Evolutionary conservation across 2,797 vertebrate genomes (phyloP).

Genomic region (Lacerta bilineata): DNA sequence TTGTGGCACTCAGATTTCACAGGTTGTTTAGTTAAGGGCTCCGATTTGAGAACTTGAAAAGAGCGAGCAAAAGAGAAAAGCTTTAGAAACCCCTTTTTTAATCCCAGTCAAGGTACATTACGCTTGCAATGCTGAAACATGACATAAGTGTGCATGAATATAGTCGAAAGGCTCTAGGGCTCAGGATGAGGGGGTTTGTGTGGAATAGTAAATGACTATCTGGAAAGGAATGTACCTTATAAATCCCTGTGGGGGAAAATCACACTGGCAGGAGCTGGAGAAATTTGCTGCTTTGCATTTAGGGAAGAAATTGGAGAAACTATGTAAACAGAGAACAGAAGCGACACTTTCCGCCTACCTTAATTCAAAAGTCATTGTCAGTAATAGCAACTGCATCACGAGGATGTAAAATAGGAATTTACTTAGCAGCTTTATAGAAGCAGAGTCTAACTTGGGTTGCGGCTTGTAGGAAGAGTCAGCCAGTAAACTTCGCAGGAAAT

Average conservation of each 20-base stretch:
- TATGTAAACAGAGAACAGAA: constrained; percentile 71
- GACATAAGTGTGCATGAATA: constrained; percentile 45
- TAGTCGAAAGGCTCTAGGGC: constrained; percentile 53
- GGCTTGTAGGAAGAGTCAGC: constrained; percentile 13
- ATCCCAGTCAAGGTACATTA: constrained; percentile 59
- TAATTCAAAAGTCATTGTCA: constrained; percentile 66
- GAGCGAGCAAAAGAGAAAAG: neutral
- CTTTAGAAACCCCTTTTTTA: constrained; percentile 51
- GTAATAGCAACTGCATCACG: constrained; percentile 69
- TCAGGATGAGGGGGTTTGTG: constrained; percentile 3
- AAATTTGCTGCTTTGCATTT: constrained; percentile 62
- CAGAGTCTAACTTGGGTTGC: constrained; percentile 31
- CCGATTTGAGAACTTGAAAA: constrained; percentile 30
- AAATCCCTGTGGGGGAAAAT: constrained; percentile 60
- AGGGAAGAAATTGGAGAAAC: constrained; percentile 60
- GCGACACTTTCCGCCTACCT: constrained; percentile 59
- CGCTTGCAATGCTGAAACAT: constrained; percentile 46
- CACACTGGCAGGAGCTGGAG: constrained; percentile 47
- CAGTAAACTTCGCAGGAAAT: neutral
- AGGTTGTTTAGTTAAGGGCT: constrained; percentile 40
- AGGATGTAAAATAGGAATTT: constrained; percentile 67
- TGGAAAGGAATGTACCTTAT: constrained; percentile 53
- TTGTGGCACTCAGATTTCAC: constrained; percentile 39
- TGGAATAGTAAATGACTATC: constrained; percentile 49
- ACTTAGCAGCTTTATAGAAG: constrained; percentile 55